Base-by-base conservation (phyloP, 2,797 vertebrate genomes). In the Triplophysa bombifrons region DNA sequence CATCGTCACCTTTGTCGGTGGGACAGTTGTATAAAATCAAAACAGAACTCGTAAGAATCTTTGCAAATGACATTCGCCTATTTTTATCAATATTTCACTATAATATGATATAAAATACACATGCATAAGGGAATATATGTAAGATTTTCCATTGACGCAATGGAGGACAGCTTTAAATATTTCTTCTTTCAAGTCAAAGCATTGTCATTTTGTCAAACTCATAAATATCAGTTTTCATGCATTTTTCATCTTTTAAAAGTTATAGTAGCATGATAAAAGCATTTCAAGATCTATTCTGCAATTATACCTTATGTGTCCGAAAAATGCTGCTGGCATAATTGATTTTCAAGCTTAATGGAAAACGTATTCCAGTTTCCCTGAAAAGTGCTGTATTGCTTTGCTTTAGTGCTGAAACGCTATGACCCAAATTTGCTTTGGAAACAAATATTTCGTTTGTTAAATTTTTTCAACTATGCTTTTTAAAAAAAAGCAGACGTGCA, bases 321-420 rank as follows among this genome's bases (percentile, higher is more conserved):
- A 61, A 48, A 74, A 55, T 68, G 44, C 74, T 72, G 73, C 80
- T 77, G 65, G 70, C 72, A 48, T 82, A 65, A 76, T 58, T 60
- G 53, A 3, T 56, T 70, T 53, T 73, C 34, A 60, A 72, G 76
- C 71, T 66, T 72, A 48, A 20, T 71, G 65, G 69, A 82, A 79
- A 76, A 11, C 41, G 2, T 56, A 14, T 56, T 65, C 74, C 66
- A 72, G 80, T n/a, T 66, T 74, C 17, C 41, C 69, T 64, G 68
- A n/a, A 72, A 85, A 83, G 80, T 81, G 75, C 75, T 67, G 34
- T 34, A 58, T 71, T 82, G 51, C 76, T 80, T 74, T 78, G 70
- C 69, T 82, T 58, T 76, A 67, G 78, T 74, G 78, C 70, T 73
- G 51, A 80, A 72, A 73, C 73, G 70, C 63, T 66, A 48, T 53